A percentile compares a stretch with the other conserved stretches of the same genome.
These are phyloP conservation scores for Drosophila pruinosa DNA, from an alignment of 1,140 invertebrate species.

Conservation along the genomic window DNA sequence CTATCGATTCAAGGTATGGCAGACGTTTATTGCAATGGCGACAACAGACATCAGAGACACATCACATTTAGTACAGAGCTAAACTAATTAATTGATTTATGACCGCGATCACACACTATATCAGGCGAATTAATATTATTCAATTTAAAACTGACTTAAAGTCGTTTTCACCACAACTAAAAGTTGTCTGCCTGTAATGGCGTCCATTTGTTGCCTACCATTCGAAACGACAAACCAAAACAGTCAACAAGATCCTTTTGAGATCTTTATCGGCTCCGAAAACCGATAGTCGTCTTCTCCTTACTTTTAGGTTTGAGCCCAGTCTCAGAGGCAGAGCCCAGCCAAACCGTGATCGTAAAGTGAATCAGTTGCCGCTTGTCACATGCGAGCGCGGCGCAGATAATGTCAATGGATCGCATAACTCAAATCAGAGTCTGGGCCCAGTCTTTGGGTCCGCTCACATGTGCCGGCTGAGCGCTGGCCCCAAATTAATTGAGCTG, in stretches of 20 bases:
- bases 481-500: conserved; percentile 76
- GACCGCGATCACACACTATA: conserved; percentile 62
- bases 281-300: conserved; percentile 52
- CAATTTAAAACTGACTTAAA: conserved; percentile 75
- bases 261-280: conserved; percentile 71
- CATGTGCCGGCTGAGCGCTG: conserved; percentile 32
- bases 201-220: conserved; percentile 57
- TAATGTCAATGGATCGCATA: conserved; percentile 76
- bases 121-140: conserved; percentile 77
- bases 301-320: background rate
- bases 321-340: background rate
- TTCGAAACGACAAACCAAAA: conserved; percentile 30
- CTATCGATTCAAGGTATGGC: background rate
- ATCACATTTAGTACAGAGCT: conserved; percentile 44
- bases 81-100: conserved; percentile 81
- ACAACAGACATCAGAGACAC: conserved; percentile 7
- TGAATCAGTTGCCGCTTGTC: conserved; percentile 75
- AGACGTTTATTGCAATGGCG: conserved; percentile 16
- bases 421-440: conserved; percentile 59
- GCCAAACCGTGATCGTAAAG: conserved; percentile 21
- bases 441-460: conserved; percentile 41
- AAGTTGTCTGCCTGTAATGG: conserved; percentile 76
- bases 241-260: conserved; percentile 79
- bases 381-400: conserved; percentile 60
- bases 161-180: conserved; percentile 81